Base-by-base conservation (phyloP, 2,113 vertebrate species). In the Ornithorhynchus anatinus region DNA sequence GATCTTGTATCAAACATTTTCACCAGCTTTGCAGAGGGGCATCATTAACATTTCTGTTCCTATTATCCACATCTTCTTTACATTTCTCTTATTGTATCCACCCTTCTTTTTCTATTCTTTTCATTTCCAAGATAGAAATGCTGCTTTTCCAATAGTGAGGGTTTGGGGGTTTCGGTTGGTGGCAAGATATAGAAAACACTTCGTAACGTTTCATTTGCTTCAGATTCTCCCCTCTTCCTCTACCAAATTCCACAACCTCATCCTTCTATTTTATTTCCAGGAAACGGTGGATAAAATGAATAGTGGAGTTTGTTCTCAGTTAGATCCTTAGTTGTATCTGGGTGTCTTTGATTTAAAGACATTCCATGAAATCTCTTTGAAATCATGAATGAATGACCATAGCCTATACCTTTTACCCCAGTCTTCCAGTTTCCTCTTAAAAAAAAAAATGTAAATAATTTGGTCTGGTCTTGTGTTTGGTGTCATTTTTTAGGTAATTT, bases 261-360 rank as follows among this genome's bases (percentile, higher is more conserved):
- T 2, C 48, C 66, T 71, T 72, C 17, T 67, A 71, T 77, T 79
- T 75, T 57, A 45, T 43, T 27, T 25, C 51, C 36, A n/a, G 19
- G 35, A 47, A 68, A 66, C 27, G 13, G 29, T 23, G 50, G 59
- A 27, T 22, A 27, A 20, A 15, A 23, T 29, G 6, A 4, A 8
- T 38, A 43, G 12, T 43, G 14, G 6, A 50, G 14, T 48, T 45
- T 72, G 33, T 48, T 43, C 16, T 31, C 37, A 33, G 29, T 44
- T 27, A 37, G 31, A 15, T 58, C 3, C 27, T 50, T 20, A 11
- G 6, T 69, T 62, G 15, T 72, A 65, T 16, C 16, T 33, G 58
- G 27, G 43, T 25, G 50, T 15, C 53, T 62, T 65, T 42, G 29
- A 45, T 43, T 57, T 39, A 29, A 65, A 50, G 37, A 8, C 19